These are phyloP conservation scores for Spodoptera picta DNA, from an alignment of 2,888 invertebrate genomes.

Conservation along the genomic window DNA sequence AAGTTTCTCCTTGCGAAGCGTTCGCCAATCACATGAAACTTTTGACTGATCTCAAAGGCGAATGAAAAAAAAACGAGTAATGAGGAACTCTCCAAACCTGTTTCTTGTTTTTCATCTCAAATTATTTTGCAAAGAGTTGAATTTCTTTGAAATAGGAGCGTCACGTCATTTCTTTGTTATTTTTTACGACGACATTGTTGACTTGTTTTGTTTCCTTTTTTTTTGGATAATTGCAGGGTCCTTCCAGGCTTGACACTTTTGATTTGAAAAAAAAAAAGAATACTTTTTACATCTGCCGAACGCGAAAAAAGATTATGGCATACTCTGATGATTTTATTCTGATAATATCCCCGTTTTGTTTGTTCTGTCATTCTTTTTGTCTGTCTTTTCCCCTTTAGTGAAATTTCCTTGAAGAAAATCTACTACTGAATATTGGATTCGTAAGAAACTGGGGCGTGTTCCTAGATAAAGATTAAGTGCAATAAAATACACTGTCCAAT, in stretches of 20 bases:
- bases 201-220: not conserved
- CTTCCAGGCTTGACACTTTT: conserved; percentile 8
- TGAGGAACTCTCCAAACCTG: conserved; percentile 31
- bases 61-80: conserved; percentile 35
- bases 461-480: too few species aligned
- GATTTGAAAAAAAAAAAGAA: not conserved
- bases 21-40: conserved; percentile 51
- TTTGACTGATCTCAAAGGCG: conserved; percentile 45
- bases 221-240: not conserved
- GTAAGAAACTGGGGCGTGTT: not conserved
- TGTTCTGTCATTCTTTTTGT: too few species aligned
- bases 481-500: not conserved
- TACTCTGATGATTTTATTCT: not conserved
- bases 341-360: too few species aligned
- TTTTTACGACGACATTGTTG: conserved; percentile 21
- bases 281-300: too few species aligned
- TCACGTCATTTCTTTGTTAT: conserved; percentile 20
- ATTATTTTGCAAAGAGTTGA: conserved; percentile 43
- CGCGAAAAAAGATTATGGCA: not conserved
- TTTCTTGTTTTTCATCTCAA: conserved; percentile 33
- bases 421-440: too few species aligned
- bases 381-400: too few species aligned
- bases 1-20: conserved; percentile 44
- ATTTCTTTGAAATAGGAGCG: conserved; percentile 28
- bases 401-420: too few species aligned